Conservation (phyloP, 2,113 vertebrate species). For the Corvus moneduloides region DNA sequence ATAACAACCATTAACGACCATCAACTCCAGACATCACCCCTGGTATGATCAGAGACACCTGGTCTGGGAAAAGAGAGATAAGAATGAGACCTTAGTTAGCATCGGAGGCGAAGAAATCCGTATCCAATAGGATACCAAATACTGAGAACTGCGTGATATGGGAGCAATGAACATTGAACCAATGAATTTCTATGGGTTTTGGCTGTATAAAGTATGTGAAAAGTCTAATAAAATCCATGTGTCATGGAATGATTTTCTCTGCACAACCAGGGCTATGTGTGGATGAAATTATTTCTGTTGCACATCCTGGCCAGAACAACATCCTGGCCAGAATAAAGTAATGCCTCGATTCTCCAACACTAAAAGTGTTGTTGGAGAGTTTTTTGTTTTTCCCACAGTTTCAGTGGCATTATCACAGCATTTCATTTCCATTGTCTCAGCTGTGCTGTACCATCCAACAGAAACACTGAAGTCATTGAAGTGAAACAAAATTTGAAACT, state of each 20-base stretch:
- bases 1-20: not conserved
- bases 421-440: not conserved
- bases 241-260: not conserved
- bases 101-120: fast-evolving
- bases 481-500: not conserved
- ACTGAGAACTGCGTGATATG: not conserved
- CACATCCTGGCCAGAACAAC: not conserved
- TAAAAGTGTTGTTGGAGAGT: not conserved
- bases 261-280: fast-evolving
- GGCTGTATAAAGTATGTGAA: not conserved
- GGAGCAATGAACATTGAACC: not conserved
- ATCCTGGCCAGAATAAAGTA: not conserved
- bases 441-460: not conserved
- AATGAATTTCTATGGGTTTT: not conserved
- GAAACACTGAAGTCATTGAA: not conserved
- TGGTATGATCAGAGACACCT: not conserved
- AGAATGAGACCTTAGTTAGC: not conserved
- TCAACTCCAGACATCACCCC: not conserved
- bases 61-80: not conserved
- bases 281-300: not conserved
- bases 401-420: not conserved
- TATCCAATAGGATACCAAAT: not conserved
- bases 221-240: not conserved
- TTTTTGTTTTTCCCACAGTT: not conserved
- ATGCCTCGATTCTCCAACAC: not conserved